Conservation (phyloP, 2,113 vertebrate genomes). For the Amblyopsis rosae region DNA sequence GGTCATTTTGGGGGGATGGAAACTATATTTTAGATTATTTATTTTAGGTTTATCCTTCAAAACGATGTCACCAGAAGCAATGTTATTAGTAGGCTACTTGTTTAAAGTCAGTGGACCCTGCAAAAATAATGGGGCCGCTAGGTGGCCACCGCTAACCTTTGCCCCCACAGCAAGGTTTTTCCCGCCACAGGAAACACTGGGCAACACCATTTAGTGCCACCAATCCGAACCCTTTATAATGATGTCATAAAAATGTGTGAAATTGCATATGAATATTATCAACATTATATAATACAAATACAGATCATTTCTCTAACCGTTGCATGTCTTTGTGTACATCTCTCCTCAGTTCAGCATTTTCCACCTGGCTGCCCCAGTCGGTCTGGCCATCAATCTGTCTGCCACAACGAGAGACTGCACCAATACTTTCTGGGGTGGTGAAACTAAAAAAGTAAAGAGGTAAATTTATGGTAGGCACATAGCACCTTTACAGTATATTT, state of each 20-base stretch:
- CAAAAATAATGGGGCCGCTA: no score
- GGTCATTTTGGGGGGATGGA: no score
- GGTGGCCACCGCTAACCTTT: no score
- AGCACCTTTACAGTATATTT: not conserved
- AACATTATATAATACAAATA: not conserved
- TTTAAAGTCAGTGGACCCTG: no score
- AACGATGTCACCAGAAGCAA: no score
- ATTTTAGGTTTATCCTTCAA: no score
- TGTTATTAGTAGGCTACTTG: no score
- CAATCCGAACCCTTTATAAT: not conserved
- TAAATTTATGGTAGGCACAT: not conserved
- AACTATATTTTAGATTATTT: no score
- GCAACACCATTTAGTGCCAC: no score
- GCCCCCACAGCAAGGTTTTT: no score
- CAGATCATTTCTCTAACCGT: conserved; percentile 72
- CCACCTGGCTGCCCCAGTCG: conserved; percentile 90
- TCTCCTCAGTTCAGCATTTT: conserved; percentile 87
- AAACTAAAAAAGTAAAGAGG: conserved; percentile 75
- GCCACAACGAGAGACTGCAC: conserved; percentile 77
- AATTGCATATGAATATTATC: not conserved
- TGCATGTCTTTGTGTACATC: conserved; percentile 86
- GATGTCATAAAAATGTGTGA: not conserved
- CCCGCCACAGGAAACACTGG: no score
- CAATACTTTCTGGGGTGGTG: conserved; percentile 89
- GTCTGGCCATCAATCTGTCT: not conserved